Conservation (phyloP, 2,888 invertebrate species). For the Allacma fusca region DNA sequence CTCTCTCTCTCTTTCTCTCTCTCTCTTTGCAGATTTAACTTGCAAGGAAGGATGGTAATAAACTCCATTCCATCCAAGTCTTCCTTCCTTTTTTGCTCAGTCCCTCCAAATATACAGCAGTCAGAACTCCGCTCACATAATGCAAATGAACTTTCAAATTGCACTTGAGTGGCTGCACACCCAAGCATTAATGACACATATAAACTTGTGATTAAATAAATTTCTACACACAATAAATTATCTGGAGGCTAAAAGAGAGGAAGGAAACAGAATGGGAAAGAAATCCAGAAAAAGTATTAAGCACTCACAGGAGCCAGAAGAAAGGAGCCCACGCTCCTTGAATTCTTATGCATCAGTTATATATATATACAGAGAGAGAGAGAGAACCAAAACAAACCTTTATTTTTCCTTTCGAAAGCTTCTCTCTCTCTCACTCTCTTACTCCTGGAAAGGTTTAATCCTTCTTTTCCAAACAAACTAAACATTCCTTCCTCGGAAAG, state of each 20-base stretch:
- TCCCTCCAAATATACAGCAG: neutral
- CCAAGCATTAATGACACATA: neutral
- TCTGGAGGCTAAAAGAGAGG: neutral
- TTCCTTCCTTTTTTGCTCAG: neutral
- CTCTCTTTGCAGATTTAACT: neutral
- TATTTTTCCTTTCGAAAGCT: too few relatives aligned
- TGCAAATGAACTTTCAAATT: conserved; percentile 8
- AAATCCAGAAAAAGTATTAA: neutral
- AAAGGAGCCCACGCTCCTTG: too few relatives aligned
- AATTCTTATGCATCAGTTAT: too few relatives aligned
- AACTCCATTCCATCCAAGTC: neutral
- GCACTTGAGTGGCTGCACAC: neutral
- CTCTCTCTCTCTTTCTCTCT: neutral
- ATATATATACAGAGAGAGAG: too few relatives aligned
- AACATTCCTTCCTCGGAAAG: neutral
- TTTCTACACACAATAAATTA: conserved; percentile 12
- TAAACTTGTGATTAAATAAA: conserved; percentile 7
- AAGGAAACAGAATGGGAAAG: neutral
- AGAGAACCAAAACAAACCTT: too few relatives aligned
- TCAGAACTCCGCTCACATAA: neutral
- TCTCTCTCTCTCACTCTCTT: too few relatives aligned
- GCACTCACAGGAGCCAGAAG: neutral
- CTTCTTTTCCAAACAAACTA: neutral
- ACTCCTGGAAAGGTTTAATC: neutral
- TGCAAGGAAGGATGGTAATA: neutral